These are phyloP conservation scores for Cosmia pyralina DNA, from an alignment of 2,888 invertebrate genomes.

Conservation along the genomic window DNA sequence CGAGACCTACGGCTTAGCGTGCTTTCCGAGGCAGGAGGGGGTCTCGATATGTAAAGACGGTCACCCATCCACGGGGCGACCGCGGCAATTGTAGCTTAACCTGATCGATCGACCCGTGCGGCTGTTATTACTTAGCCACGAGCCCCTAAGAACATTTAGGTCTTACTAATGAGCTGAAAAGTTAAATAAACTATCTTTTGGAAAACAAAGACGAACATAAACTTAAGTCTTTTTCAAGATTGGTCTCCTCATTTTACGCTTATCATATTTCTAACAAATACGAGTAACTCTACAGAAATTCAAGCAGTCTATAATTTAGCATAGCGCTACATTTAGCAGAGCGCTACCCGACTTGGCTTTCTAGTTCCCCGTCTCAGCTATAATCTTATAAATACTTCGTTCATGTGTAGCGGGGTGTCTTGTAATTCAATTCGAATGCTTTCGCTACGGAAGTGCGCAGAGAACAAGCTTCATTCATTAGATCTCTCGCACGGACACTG, in stretches of 20 bases:
- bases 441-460: conserved; percentile 59
- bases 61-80: no score
- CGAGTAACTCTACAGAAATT: not conserved
- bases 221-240: no score
- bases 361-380: conserved; percentile 46
- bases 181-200: no score
- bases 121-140: no score
- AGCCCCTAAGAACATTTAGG: no score
- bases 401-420: conserved; percentile 63
- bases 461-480: conserved; percentile 71
- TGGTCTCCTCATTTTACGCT: not conserved
- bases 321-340: conserved; percentile 31
- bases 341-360: conserved; percentile 45
- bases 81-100: no score
- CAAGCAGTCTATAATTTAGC: conserved; percentile 26
- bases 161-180: not conserved
- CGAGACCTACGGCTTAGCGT: no score
- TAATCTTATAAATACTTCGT: conserved; percentile 69
- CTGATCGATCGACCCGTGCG: no score
- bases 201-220: not conserved
- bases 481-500: conserved; percentile 50
- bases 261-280: conserved; percentile 1
- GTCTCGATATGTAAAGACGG: no score
- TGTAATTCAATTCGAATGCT: conserved; percentile 74
- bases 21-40: no score